Conservation (phyloP, 2,888 invertebrate genomes). For the Heterodera filipjevi region DNA sequence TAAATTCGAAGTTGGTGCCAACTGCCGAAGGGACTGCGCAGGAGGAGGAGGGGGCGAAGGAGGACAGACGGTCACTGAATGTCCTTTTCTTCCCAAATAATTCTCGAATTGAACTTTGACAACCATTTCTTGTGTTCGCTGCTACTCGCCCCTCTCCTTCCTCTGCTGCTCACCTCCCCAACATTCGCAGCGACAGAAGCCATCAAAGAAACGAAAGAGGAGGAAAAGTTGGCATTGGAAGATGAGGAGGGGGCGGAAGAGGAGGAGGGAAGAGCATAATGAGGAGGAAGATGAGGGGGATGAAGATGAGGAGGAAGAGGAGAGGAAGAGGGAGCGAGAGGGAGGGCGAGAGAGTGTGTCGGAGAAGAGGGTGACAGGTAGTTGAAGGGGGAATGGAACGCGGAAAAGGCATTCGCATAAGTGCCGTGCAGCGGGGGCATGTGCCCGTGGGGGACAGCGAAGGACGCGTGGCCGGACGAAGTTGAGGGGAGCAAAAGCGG, state of each 20-base stretch:
- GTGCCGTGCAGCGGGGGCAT: too few relatives aligned
- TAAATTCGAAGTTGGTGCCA: conserved; percentile 10
- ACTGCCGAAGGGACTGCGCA: neutral
- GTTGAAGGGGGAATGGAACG: neutral
- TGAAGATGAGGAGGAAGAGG: neutral
- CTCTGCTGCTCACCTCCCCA: too few relatives aligned
- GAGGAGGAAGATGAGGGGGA: neutral
- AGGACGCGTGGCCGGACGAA: neutral
- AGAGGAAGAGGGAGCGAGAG: too few relatives aligned
- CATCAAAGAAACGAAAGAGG: too few relatives aligned
- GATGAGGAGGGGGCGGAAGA: neutral
- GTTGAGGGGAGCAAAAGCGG: neutral
- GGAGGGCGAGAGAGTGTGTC: neutral
- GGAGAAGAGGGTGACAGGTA: neutral
- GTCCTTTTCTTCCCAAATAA: neutral
- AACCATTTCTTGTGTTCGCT: too few relatives aligned
- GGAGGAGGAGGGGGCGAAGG: neutral
- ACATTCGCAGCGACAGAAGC: too few relatives aligned
- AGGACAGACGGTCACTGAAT: neutral
- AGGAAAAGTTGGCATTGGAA: neutral
- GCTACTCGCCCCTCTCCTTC: too few relatives aligned
- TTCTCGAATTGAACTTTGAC: too few relatives aligned
- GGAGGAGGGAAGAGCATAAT: too few relatives aligned
- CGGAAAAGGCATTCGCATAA: neutral
- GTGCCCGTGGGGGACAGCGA: neutral